Base-by-base conservation (phyloP, 2,113 vertebrate genomes). In the Raphicerus campestris region DNA sequence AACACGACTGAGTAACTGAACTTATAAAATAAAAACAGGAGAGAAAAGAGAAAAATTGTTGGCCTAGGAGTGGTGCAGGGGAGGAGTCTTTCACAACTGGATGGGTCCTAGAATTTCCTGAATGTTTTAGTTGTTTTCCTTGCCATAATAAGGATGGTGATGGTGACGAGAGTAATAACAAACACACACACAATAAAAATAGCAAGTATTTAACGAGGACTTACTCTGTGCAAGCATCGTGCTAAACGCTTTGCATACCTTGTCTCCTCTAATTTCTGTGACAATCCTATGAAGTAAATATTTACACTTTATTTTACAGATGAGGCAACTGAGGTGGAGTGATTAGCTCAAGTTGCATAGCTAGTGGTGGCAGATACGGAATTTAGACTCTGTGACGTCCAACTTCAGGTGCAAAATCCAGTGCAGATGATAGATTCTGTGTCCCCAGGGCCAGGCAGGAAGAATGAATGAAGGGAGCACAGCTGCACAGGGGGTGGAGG, bases 401-500 rank as follows among this genome's bases (percentile, higher is more conserved):
- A 22, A 35, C 75, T 35, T 6, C 28, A 11, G 32, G 61, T 42
- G 13, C 20, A 15, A 15, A n/a, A n/a, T 15, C 10, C 53, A 24
- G n/a, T 87, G 32, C 35, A 22, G 56, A 26, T 47, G 73, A 10
- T 42, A 47, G 51, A 16, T 55, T 35, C 30, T 5, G 22, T n/a
- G 35, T 63, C 10, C 47, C 6, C 2, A 3, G 11, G 45, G 6
- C 20, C 4, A n/a, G 19, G 49, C 47, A 7, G 45, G 55, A 60
- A 19, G 61, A 20, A 32, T 17, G n/a, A 11, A 47, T 13, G 77
- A 32, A 22, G 4, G 22, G 32, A 15, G 53, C 11, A 28, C 1
- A 4, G 13, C 16, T 5, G 5, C 51, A 11, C 10, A 32, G 28
- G 80, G 39, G 35, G 45, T 0, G 1, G 24, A 1, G 22, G 30